Conservation (phyloP, 2,888 invertebrate genomes). For the Stomorhina lunata region DNA sequence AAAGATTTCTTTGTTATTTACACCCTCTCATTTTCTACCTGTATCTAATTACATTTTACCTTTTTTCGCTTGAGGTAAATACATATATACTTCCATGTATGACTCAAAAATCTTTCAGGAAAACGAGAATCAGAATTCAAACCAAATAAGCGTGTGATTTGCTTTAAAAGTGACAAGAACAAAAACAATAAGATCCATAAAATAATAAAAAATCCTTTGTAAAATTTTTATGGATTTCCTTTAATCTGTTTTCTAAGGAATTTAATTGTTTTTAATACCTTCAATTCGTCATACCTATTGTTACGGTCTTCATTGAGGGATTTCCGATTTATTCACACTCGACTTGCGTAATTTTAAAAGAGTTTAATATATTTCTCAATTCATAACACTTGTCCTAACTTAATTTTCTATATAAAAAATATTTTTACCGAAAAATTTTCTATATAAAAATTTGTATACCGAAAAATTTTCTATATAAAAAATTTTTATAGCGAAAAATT, state of each 20-base stretch:
- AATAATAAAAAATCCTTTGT: constrained; percentile 30
- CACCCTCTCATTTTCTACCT: background rate
- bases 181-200: background rate
- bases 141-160: background rate
- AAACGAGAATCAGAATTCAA: background rate
- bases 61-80: no score
- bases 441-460: no score
- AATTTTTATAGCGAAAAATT: no score
- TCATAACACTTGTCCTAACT: no score
- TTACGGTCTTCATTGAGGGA: background rate
- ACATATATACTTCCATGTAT: no score
- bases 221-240: background rate
- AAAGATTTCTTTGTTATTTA: no score
- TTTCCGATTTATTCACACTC: background rate
- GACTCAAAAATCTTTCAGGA: background rate
- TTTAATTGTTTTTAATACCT: constrained; percentile 1
- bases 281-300: background rate
- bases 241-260: constrained; percentile 18
- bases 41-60: constrained; percentile 36
- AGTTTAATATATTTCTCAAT: no score
- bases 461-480: no score
- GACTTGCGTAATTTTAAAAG: constrained; percentile 4
- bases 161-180: no score
- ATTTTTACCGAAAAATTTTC: no score
- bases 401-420: no score